phyloP scores from a whole-genome alignment of 1,140 invertebrate genomes.

The Lasioglossum baleicum region DNA sequence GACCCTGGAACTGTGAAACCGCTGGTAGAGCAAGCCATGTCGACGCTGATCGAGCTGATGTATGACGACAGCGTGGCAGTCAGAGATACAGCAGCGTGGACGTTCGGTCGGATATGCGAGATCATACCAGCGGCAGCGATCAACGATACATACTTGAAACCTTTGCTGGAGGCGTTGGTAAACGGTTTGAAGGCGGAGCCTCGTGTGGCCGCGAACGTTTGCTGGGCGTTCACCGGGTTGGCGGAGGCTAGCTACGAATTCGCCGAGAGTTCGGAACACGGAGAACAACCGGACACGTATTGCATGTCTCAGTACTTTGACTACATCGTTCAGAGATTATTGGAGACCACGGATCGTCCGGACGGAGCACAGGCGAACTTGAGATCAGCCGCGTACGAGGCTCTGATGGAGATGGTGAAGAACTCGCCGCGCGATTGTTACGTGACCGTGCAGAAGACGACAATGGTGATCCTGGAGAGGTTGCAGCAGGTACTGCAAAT shows the following conservation, averaged over 20 bases:
- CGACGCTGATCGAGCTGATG: constrained; percentile 95
- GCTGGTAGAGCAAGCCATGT: constrained; percentile 97
- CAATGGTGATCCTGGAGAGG: constrained; percentile 96
- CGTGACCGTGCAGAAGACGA: constrained; percentile 96
- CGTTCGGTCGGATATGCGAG: constrained; percentile 98
- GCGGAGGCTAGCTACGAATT: constrained; percentile 97
- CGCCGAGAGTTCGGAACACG: constrained; percentile 84
- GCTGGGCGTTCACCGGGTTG: constrained; percentile 99
- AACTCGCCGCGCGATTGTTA: constrained; percentile 99
- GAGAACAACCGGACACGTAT: constrained; percentile 94
- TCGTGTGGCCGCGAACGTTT: constrained; percentile 98
- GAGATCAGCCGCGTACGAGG: constrained; percentile 98
- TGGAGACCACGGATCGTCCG: constrained; percentile 96
- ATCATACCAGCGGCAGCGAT: constrained; percentile 97
- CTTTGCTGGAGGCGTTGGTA: constrained; percentile 93
- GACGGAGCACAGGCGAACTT: constrained; percentile 95
- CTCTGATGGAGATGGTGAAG: constrained; percentile 99
- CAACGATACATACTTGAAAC: constrained; percentile 91
- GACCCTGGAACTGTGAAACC: constrained; percentile 93
- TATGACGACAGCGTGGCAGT: constrained; percentile 96
- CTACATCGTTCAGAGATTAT: constrained; percentile 92
- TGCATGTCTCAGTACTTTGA: constrained; percentile 96
- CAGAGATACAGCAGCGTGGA: constrained; percentile 98
- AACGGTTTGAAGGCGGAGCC: constrained; percentile 95
- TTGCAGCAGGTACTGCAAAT: constrained; percentile 95